Conservation (phyloP, 1,140 invertebrate species). For the Babylonia areolata region DNA sequence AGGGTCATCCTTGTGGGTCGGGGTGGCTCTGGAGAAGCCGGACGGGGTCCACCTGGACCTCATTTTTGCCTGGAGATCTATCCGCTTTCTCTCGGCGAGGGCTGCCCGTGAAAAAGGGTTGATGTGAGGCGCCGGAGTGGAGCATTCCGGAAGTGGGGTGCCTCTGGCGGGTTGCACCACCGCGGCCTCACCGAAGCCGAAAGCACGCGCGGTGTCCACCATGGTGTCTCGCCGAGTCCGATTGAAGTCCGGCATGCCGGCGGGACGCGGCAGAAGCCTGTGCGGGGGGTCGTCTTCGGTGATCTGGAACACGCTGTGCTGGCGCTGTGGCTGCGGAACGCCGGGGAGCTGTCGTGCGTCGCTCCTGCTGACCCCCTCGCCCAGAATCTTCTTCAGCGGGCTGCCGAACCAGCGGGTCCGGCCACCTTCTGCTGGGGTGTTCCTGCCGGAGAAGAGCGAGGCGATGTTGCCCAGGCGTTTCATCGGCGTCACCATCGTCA, state of each 20-base stretch:
- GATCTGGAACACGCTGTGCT: conserved; percentile 11
- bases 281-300: neutral
- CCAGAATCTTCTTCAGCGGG: neutral
- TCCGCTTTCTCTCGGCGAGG: neutral
- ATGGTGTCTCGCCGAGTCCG: conserved; percentile 6
- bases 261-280: neutral
- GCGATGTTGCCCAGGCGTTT: conserved; percentile 29
- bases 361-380: neutral
- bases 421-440: neutral
- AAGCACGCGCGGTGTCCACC: conserved; percentile 8
- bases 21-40: neutral
- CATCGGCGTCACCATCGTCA: conserved; percentile 14
- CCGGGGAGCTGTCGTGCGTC: neutral
- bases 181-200: conserved; percentile 25
- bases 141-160: neutral
- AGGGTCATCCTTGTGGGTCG: neutral
- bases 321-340: neutral
- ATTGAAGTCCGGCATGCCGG: conserved; percentile 19
- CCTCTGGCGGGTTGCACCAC: neutral
- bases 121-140: neutral
- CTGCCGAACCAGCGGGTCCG: neutral
- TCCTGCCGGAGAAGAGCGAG: neutral
- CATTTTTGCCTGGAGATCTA: neutral
- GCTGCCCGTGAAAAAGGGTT: conserved; percentile 2
- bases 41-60: neutral